These are phyloP conservation scores for Pollenia labialis DNA, from an alignment of 2,888 invertebrate species.

Conservation along the genomic window DNA sequence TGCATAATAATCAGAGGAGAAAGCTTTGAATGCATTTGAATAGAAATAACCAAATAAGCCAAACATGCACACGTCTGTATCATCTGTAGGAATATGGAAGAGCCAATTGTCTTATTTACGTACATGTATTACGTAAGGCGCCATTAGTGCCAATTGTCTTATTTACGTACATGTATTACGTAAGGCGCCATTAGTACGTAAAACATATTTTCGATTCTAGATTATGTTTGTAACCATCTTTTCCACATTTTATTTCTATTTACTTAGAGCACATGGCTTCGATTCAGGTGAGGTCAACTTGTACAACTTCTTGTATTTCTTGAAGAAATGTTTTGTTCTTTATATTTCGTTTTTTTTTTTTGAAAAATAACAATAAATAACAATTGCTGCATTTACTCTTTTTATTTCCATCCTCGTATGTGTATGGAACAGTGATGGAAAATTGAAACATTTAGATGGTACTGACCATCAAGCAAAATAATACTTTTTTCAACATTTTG, in stretches of 20 bases:
- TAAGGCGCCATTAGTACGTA: slow-evolving; percentile 60
- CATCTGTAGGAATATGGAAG: not conserved
- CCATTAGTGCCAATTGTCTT: no score
- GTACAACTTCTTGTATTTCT: slow-evolving; percentile 40
- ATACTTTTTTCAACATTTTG: no score
- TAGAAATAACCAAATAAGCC: not conserved
- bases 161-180: slow-evolving; percentile 38
- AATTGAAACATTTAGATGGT: no score
- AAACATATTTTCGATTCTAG: slow-evolving; percentile 52
- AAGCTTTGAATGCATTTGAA: slow-evolving; percentile 39
- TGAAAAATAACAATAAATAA: slow-evolving; percentile 31
- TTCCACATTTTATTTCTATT: slow-evolving; percentile 10
- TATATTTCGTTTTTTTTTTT: slow-evolving; percentile 2
- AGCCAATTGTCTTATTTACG: slow-evolving; percentile 13
- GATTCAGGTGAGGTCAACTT: slow-evolving; percentile 69
- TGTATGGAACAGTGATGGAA: no score
- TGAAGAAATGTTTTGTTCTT: slow-evolving; percentile 9
- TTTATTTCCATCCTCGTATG: not conserved
- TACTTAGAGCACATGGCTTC: slow-evolving; percentile 52
- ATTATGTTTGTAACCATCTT: slow-evolving; percentile 34
- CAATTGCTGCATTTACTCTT: slow-evolving; percentile 33
- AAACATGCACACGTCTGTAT: slow-evolving; percentile 28
- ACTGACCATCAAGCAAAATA: no score
- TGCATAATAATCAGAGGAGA: slow-evolving; percentile 53
- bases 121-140: slow-evolving; percentile 48